phyloP scores from a whole-genome alignment of 2,888 invertebrate species.

The Cephus spinipes region DNA sequence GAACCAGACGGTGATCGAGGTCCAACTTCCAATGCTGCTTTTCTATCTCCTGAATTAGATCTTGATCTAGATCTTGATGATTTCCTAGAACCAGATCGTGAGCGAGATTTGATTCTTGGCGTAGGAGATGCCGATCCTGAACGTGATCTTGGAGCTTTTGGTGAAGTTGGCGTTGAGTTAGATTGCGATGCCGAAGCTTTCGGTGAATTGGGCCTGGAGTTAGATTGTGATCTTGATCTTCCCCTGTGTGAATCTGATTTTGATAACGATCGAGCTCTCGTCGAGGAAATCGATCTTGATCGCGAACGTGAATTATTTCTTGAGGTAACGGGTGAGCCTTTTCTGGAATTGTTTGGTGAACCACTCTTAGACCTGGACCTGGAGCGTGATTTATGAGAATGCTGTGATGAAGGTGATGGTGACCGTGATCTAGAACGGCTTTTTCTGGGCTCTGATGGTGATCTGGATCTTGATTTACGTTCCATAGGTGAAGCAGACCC shows the following conservation, averaged over 20 bases:
- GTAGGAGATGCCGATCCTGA: slow-evolving; percentile 38
- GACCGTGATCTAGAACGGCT: slow-evolving; percentile 44
- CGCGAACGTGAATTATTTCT: slow-evolving; percentile 44
- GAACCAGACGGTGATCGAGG: slow-evolving; percentile 36
- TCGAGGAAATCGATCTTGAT: slow-evolving; percentile 45
- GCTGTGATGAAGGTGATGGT: slow-evolving; percentile 16
- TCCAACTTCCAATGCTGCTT: slow-evolving; percentile 23
- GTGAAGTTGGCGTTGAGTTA: slow-evolving; percentile 45
- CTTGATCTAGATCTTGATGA: slow-evolving; percentile 34
- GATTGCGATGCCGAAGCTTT: slow-evolving; percentile 35
- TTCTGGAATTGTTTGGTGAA: slow-evolving; percentile 24
- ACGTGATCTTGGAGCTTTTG: slow-evolving; percentile 38
- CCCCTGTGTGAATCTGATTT: slow-evolving; percentile 35
- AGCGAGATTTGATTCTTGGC: slow-evolving; percentile 41
- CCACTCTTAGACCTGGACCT: slow-evolving; percentile 42
- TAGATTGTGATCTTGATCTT: slow-evolving; percentile 40
- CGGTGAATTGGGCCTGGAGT: slow-evolving; percentile 33
- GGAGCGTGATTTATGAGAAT: slow-evolving; percentile 33
- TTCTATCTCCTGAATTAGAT: slow-evolving; percentile 27
- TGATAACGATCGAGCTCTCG: slow-evolving; percentile 38
- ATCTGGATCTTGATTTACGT: slow-evolving; percentile 26
- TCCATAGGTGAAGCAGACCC: slow-evolving; percentile 47
- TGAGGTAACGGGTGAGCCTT: slow-evolving; percentile 34
- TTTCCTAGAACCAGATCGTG: slow-evolving; percentile 42
- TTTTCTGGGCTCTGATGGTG: slow-evolving; percentile 44